Percentiles rank a stretch among this genome's conserved stretches.
Evolutionary conservation across 2,113 vertebrate genomes (phyloP).

Genomic region (Chaenocephalus aceratus): DNA sequence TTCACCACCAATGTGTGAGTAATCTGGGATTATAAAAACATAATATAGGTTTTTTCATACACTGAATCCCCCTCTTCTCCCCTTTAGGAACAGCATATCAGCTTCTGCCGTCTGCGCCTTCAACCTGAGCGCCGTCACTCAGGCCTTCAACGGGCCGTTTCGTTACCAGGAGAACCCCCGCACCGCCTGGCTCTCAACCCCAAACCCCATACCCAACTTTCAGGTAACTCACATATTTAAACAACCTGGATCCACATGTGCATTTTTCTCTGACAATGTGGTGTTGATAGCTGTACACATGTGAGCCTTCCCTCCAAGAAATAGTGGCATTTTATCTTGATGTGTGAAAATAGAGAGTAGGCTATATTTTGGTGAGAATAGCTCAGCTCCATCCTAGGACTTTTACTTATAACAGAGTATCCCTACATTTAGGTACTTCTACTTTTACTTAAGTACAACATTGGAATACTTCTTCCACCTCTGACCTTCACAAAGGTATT

Average conservation of each 20-base stretch:
- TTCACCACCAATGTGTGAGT: constrained; percentile 97
- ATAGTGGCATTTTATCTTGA: not conserved
- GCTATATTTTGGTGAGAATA: not conserved
- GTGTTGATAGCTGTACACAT: not conserved
- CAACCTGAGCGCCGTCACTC: constrained; percentile 93
- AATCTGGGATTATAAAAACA: not conserved
- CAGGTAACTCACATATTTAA: constrained; percentile 80
- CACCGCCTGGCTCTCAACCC: constrained; percentile 93
- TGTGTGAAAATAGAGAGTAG: not conserved
- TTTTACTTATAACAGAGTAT: too few species aligned
- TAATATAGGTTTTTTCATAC: too few species aligned
- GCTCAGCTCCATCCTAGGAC: not conserved
- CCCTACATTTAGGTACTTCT: too few species aligned
- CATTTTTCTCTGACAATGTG: not conserved
- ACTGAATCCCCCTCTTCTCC: not conserved
- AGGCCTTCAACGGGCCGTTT: constrained; percentile 93
- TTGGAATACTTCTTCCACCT: too few species aligned
- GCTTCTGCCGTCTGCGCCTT: constrained; percentile 96
- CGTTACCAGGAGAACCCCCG: constrained; percentile 97
- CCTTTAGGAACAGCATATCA: constrained; percentile 92
- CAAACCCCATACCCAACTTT: constrained; percentile 95
- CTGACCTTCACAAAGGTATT: too few species aligned
- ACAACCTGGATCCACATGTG: not conserved
- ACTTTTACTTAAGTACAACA: too few species aligned
- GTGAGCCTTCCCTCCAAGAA: not conserved